These are phyloP conservation scores for Dysdera silvatica DNA, from an alignment of 1,140 invertebrate species.

Conservation along the genomic window DNA sequence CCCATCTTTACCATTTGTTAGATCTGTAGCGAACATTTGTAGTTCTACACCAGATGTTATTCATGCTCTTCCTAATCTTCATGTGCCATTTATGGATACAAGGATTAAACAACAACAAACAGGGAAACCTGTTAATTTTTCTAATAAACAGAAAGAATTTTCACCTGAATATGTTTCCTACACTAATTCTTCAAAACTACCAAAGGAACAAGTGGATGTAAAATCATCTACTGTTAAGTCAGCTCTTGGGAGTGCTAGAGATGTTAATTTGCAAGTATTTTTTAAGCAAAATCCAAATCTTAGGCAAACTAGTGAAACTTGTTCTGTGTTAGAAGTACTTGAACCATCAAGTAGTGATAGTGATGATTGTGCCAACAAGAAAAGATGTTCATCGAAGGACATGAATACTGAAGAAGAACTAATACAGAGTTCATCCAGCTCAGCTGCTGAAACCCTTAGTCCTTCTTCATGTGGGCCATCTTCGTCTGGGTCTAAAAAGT, in stretches of 20 bases:
- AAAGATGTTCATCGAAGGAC: neutral
- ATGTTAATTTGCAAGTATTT: constrained; percentile 24
- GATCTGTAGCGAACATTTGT: neutral
- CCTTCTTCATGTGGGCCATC: constrained; percentile 15
- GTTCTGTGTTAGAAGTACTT: constrained; percentile 41
- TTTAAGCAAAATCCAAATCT: constrained; percentile 30
- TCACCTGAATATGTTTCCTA: too few relatives aligned
- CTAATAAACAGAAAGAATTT: too few relatives aligned
- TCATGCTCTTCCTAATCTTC: constrained; percentile 19
- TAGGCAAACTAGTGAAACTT: constrained; percentile 33
- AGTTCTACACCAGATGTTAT: constrained; percentile 23
- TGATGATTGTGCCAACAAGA: constrained; percentile 17
- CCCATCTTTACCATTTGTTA: neutral
- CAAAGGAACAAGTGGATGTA: too few relatives aligned
- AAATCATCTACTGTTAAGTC: too few relatives aligned
- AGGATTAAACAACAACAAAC: too few relatives aligned
- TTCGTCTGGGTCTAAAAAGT: constrained; percentile 21
- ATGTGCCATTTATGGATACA: constrained; percentile 14
- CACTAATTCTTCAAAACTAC: too few relatives aligned
- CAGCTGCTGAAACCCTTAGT: constrained; percentile 17
- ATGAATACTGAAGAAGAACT: constrained; percentile 13
- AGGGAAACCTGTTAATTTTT: too few relatives aligned
- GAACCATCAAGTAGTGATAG: constrained; percentile 38
- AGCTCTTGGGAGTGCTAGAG: neutral
- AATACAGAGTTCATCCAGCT: constrained; percentile 25